Percentiles rank a stretch among this genome's conserved stretches.
Evolutionary conservation across 2,797 vertebrate species (phyloP).

Genomic region (Sciurus vulgaris): DNA sequence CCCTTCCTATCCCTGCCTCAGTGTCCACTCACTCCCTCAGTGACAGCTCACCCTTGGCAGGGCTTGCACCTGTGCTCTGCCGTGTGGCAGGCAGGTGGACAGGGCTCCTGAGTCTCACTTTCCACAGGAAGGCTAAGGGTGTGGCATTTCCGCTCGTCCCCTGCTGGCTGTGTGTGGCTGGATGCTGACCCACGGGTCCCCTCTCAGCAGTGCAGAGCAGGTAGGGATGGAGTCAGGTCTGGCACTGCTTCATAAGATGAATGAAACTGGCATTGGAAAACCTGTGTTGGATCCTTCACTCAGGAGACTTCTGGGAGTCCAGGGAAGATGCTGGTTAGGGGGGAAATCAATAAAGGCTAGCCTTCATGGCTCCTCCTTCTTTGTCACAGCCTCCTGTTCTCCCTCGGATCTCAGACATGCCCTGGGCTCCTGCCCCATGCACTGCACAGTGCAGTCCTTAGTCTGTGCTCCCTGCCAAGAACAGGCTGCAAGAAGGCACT

Average conservation of each 20-base stretch:
- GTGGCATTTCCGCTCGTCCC: not conserved
- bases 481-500: not conserved
- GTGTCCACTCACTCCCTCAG: not conserved
- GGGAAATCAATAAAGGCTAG: not conserved
- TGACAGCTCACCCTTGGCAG: not conserved
- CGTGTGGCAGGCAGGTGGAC: not conserved
- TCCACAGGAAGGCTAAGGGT: not conserved
- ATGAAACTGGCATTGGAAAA: conserved; percentile 19
- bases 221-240: not conserved
- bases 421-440: not conserved
- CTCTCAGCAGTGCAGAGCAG: not conserved
- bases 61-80: not conserved
- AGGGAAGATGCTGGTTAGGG: not conserved
- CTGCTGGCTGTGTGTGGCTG: not conserved
- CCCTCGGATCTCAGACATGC: too few species aligned
- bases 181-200: not conserved
- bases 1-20: not conserved
- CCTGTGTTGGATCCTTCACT: conserved; percentile 8
- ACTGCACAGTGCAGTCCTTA: fast-evolving
- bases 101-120: not conserved
- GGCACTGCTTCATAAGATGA: not conserved
- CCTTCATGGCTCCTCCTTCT: not conserved
- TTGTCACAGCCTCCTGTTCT: not conserved
- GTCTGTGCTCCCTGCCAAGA: not conserved
- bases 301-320: conserved; percentile 5